phyloP scores from a whole-genome alignment of 1,140 invertebrate genomes.

The Cydia splendana region DNA sequence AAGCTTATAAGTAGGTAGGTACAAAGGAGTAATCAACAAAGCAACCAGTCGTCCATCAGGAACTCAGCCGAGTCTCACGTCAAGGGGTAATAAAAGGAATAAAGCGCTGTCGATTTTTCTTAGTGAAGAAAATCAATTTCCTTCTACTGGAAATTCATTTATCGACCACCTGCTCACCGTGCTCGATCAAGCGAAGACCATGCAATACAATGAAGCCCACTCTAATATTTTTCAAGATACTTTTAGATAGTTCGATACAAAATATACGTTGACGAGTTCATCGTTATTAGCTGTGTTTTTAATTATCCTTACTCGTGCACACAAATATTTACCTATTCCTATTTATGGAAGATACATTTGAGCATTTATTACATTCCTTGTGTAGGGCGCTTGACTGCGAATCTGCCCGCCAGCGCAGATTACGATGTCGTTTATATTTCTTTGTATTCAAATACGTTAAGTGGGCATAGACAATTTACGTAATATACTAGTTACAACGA shows the following conservation, averaged over 20 bases:
- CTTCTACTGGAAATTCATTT: slow-evolving; percentile 50
- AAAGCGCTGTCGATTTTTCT: slow-evolving; percentile 41
- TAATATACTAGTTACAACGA: too few relatives aligned
- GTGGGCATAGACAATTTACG: background rate
- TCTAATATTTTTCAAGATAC: slow-evolving; percentile 44
- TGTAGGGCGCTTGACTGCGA: background rate
- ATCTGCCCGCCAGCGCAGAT: background rate
- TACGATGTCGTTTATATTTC: background rate
- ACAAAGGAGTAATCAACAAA: slow-evolving; percentile 36
- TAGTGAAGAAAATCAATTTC: slow-evolving; percentile 54
- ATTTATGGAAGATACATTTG: background rate
- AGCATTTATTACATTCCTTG: background rate
- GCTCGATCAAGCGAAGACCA: slow-evolving; percentile 46
- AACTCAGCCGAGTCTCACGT: slow-evolving; percentile 17
- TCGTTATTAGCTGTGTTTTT: background rate
- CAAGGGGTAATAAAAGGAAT: slow-evolving; percentile 15
- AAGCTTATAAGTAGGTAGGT: slow-evolving; percentile 24
- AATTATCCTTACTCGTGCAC: background rate
- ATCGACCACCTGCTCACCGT: slow-evolving; percentile 52
- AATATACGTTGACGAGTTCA: background rate
- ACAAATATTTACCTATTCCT: background rate
- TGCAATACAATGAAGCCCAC: slow-evolving; percentile 46
- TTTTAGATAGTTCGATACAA: background rate
- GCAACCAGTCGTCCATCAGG: slow-evolving; percentile 11
- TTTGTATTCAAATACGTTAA: background rate